A percentile compares a stretch with the other conserved stretches of the same genome.
Evolutionary conservation across 2,113 vertebrate genomes (phyloP).

Genomic region (Steatornis caripensis): DNA sequence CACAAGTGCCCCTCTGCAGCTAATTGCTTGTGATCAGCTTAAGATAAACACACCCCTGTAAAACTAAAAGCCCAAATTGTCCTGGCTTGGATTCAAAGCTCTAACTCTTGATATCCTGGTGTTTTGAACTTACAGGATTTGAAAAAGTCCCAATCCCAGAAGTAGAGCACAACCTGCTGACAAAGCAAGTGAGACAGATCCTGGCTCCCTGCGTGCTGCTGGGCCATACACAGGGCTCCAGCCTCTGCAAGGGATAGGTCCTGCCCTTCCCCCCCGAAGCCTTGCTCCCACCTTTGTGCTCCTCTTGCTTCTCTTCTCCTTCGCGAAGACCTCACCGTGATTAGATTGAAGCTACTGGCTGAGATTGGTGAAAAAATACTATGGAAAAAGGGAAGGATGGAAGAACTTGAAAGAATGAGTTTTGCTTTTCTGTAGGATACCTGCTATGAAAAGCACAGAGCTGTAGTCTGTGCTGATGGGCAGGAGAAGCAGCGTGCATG

Average conservation of each 20-base stretch:
- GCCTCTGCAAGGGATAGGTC: neutral
- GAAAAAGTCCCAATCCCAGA: neutral
- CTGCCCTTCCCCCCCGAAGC: neutral
- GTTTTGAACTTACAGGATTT: neutral
- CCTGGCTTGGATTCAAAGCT: neutral
- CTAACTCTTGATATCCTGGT: neutral
- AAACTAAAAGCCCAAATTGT: neutral
- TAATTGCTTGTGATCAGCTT: neutral
- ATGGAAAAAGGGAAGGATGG: neutral
- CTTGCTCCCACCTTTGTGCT: neutral
- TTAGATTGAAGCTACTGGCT: neutral
- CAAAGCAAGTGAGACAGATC: neutral
- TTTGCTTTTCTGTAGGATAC: neutral
- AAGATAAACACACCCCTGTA: neutral
- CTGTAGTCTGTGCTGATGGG: neutral
- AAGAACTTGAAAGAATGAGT: neutral
- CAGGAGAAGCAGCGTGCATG: rapidly evolving
- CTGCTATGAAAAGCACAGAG: neutral
- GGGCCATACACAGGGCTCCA: neutral
- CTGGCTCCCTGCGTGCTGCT: neutral
- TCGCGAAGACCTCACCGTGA: rapidly evolving
- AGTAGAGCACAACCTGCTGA: neutral
- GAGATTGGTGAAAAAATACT: neutral
- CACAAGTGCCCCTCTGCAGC: neutral
- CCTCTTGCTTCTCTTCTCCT: neutral